phyloP scores from a whole-genome alignment of 2,797 vertebrate genomes.

The Octomys mimax region DNA sequence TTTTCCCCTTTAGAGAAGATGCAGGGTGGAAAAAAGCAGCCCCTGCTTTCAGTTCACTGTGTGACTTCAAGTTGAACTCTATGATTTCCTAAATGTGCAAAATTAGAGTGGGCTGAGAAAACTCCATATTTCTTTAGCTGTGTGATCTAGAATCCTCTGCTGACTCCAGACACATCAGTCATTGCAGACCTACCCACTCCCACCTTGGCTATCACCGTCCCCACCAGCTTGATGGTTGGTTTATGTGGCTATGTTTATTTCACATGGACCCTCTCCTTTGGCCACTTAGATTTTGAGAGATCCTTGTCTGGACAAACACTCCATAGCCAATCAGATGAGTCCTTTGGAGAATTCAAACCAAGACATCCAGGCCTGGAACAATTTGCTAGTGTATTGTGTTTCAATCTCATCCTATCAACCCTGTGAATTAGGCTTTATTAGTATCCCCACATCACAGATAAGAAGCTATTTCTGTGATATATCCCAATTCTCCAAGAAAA shows the following conservation, averaged over 20 bases:
- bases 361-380: neutral
- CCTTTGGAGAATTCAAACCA: slow-evolving; percentile 14
- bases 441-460: neutral
- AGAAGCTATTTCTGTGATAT: neutral
- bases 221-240: neutral
- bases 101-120: neutral
- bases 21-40: neutral
- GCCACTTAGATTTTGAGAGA: neutral
- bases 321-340: neutral
- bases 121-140: neutral
- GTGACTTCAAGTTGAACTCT: neutral
- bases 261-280: neutral
- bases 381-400: neutral
- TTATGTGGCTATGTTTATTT: neutral
- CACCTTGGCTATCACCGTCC: neutral
- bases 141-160: neutral
- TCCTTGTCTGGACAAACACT: neutral
- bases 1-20: neutral
- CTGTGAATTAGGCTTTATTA: neutral
- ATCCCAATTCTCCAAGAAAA: neutral
- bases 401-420: neutral
- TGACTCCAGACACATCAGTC: neutral
- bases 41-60: neutral
- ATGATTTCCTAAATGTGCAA: neutral
- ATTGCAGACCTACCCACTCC: neutral